These are phyloP conservation scores for Apogon talboti DNA, from an alignment of 2,797 vertebrate species.

Conservation along the genomic window DNA sequence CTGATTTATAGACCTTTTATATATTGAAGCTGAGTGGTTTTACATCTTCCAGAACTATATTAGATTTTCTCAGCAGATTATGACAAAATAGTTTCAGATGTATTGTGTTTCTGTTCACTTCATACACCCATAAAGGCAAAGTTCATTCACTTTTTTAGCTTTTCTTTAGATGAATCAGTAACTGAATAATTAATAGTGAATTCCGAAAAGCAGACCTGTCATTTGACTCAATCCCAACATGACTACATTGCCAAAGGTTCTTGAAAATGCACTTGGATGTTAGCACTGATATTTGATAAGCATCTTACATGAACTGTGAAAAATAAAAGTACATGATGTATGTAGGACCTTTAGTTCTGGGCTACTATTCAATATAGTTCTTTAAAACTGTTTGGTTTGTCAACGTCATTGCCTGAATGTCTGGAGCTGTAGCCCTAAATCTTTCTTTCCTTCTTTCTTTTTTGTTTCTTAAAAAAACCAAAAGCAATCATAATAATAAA, in stretches of 20 bases:
- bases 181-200: constrained; percentile 16
- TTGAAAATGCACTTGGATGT: constrained; percentile 4
- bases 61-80: constrained; percentile 8
- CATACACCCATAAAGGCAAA: neutral
- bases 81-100: constrained; percentile 14
- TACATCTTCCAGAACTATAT: constrained; percentile 22
- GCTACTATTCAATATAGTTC: constrained; percentile 17
- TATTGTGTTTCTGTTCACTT: constrained; percentile 28
- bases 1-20: constrained; percentile 9
- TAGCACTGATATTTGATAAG: constrained; percentile 4
- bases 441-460: too few species aligned
- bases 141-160: constrained; percentile 11
- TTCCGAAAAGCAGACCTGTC: neutral
- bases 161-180: constrained; percentile 8
- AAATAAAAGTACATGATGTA: neutral
- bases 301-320: neutral
- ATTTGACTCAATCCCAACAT: neutral
- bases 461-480: too few species aligned
- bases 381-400: constrained; percentile 28
- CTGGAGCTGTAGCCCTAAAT: too few species aligned
- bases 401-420: neutral
- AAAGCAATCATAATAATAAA: too few species aligned
- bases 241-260: neutral
- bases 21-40: neutral
- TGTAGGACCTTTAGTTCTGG: constrained; percentile 4